Conservation (phyloP, 1,140 invertebrate species). For the Drosophila sp. region DNA sequence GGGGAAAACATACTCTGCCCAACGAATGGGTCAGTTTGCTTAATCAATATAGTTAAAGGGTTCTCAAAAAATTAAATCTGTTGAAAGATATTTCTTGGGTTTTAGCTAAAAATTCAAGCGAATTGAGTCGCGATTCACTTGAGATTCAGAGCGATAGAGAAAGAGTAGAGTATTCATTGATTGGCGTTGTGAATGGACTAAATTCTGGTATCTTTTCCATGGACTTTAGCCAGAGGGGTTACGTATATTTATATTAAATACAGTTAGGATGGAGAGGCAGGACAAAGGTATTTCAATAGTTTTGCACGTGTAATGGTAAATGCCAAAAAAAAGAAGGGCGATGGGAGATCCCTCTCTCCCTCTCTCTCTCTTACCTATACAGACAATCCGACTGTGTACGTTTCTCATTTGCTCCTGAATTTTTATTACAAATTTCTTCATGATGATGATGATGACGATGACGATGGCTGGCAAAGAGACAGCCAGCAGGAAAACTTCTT, state of each 20-base stretch:
- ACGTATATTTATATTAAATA: conserved; percentile 9
- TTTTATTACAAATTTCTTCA: conserved; percentile 81
- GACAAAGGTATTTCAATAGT: conserved; percentile 65
- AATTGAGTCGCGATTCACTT: no score
- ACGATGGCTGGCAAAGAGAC: conserved; percentile 17
- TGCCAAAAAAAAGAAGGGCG: not conserved
- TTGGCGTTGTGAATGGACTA: not conserved
- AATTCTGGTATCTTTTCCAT: not conserved
- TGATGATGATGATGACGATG: conserved; percentile 66
- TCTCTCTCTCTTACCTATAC: not conserved
- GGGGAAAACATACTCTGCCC: not conserved
- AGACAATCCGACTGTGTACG: conserved; percentile 47
- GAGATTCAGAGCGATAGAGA: no score
- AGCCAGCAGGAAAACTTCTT: conserved; percentile 44
- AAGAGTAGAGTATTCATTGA: not conserved
- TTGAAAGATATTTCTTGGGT: no score
- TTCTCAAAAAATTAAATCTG: no score
- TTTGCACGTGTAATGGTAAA: conserved; percentile 69
- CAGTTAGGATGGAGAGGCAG: not conserved
- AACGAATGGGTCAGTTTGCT: not conserved
- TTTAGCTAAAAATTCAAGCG: no score
- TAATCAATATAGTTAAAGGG: no score
- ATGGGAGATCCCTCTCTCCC: not conserved
- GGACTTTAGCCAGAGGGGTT: not conserved
- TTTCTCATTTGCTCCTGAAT: conserved; percentile 80